A percentile compares a stretch with the other conserved stretches of the same genome.
These are phyloP conservation scores for Pentalonia nigronervosa DNA, from an alignment of 1,140 invertebrate species.

Conservation along the genomic window DNA sequence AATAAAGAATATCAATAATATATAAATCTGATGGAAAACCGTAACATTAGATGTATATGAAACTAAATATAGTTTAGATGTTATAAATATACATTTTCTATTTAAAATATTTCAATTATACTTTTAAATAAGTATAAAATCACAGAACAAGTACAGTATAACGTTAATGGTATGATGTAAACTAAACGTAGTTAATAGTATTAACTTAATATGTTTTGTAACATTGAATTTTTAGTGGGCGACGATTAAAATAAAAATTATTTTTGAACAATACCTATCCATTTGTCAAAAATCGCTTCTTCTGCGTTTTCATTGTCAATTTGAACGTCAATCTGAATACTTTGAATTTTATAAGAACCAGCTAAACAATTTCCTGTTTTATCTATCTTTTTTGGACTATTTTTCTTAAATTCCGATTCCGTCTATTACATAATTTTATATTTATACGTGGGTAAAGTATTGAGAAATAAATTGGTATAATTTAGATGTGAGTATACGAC, in stretches of 20 bases:
- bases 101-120: too few species aligned
- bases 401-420: slow-evolving; percentile 31
- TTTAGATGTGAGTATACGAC: slow-evolving; percentile 6
- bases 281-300: slow-evolving; percentile 35
- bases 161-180: too few species aligned
- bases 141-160: too few species aligned
- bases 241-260: background rate
- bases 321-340: background rate
- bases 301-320: slow-evolving; percentile 14
- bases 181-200: too few species aligned
- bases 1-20: too few species aligned
- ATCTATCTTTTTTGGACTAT: slow-evolving; percentile 24
- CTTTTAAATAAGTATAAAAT: too few species aligned
- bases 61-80: too few species aligned
- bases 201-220: too few species aligned
- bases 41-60: too few species aligned
- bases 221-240: too few species aligned
- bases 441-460: slow-evolving; percentile 6
- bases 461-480: slow-evolving; percentile 31
- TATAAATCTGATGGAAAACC: too few species aligned
- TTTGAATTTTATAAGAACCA: slow-evolving; percentile 38
- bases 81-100: too few species aligned
- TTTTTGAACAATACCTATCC: slow-evolving; percentile 34
- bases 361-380: slow-evolving; percentile 28
- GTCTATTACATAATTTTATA: slow-evolving; percentile 37